Evolutionary conservation across 2,113 vertebrate genomes (phyloP).

Genomic region (Tetrao urogallus): DNA sequence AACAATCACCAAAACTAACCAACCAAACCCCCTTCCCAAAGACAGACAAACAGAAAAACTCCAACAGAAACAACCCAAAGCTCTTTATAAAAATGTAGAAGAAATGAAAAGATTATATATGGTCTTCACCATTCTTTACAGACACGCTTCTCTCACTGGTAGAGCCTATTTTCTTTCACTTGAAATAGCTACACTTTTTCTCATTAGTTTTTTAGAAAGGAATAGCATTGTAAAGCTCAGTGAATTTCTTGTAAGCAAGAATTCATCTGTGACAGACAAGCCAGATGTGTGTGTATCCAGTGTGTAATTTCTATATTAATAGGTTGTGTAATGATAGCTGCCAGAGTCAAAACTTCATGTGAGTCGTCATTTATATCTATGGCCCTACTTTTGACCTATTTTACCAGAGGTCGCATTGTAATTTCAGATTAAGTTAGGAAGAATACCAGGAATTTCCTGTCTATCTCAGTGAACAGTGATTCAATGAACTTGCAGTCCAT

Average conservation of each 20-base stretch:
- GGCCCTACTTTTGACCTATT: neutral
- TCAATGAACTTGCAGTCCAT: neutral
- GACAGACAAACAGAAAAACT: neutral
- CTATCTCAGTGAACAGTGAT: neutral
- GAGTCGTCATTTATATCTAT: neutral
- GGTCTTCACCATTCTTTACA: neutral
- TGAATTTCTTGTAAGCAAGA: neutral
- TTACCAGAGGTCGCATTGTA: neutral
- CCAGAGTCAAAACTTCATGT: neutral
- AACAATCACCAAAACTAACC: neutral
- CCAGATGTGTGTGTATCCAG: neutral
- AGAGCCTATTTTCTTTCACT: neutral
- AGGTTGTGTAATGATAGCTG: neutral
- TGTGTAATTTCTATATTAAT: neutral
- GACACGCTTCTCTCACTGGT: neutral
- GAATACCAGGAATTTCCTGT: neutral
- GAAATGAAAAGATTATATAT: neutral
- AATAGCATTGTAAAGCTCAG: neutral
- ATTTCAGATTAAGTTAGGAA: neutral
- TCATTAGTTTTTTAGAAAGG: neutral
- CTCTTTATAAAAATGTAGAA: neutral
- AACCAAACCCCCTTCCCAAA: neutral
- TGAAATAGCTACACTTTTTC: neutral
- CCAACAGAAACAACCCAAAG: neutral
- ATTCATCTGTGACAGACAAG: neutral